Evolutionary conservation across 2,888 invertebrate genomes (phyloP).

Genomic region (Sycophila texana): DNA sequence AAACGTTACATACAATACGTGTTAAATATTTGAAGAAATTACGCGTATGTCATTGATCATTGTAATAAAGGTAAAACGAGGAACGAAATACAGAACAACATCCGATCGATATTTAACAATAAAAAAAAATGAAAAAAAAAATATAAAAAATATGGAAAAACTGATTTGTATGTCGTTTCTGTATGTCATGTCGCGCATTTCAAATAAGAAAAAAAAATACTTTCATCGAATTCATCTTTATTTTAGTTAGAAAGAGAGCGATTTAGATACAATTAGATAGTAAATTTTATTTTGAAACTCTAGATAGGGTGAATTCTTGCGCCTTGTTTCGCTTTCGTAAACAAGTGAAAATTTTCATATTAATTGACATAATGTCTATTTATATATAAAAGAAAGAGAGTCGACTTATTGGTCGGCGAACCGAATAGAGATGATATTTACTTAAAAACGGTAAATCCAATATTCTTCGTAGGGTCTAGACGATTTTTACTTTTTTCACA

Average conservation of each 20-base stretch:
- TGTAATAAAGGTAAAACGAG: constrained; percentile 40
- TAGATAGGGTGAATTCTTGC: constrained; percentile 72
- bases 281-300: constrained; percentile 71
- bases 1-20: constrained; percentile 39
- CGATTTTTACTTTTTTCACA: constrained; percentile 60
- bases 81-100: constrained; percentile 53
- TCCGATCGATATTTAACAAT: constrained; percentile 46
- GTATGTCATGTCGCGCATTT: constrained; percentile 51
- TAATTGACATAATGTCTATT: constrained; percentile 66
- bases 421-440: constrained; percentile 63
- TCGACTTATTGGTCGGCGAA: constrained; percentile 62
- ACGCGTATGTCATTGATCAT: constrained; percentile 46
- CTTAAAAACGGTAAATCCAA: constrained; percentile 59
- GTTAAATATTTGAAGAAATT: constrained; percentile 38
- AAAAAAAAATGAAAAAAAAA: constrained; percentile 41
- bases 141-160: constrained; percentile 32
- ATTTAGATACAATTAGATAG: constrained; percentile 73
- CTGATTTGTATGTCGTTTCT: constrained; percentile 53
- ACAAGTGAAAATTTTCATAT: constrained; percentile 67
- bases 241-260: constrained; percentile 67
- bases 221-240: constrained; percentile 57
- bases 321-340: constrained; percentile 72
- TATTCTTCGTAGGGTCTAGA: constrained; percentile 53
- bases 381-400: constrained; percentile 62
- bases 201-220: constrained; percentile 47